phyloP scores from a whole-genome alignment of 2,113 vertebrate genomes.

The Brachionichthys hirsutus region DNA sequence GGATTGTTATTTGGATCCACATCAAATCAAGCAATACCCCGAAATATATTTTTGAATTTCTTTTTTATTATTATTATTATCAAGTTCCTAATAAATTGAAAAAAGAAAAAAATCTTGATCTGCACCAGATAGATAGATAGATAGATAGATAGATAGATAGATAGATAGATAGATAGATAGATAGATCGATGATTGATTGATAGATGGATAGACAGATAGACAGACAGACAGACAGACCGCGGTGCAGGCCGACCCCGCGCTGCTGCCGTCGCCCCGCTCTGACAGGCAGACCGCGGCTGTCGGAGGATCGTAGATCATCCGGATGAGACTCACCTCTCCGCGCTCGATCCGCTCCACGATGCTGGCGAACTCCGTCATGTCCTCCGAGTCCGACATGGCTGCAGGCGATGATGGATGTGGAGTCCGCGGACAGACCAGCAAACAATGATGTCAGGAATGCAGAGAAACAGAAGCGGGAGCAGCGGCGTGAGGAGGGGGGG shows the following conservation, averaged over 20 bases:
- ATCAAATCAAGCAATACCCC: too few species aligned
- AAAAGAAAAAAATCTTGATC: too few species aligned
- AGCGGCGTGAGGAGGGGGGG: slow-evolving; percentile 24
- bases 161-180: slow-evolving; percentile 2
- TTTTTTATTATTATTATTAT: too few species aligned
- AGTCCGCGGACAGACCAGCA: not conserved
- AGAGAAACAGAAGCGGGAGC: slow-evolving; percentile 2
- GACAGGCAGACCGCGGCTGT: slow-evolving; percentile 46
- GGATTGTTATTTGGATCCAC: too few species aligned
- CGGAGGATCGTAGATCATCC: slow-evolving; percentile 51
- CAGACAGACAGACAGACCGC: not conserved
- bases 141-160: slow-evolving; percentile 6
- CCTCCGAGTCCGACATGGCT: slow-evolving; percentile 81
- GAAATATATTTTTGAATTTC: too few species aligned
- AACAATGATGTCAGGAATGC: not conserved
- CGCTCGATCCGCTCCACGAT: slow-evolving; percentile 84
- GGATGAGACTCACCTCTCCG: slow-evolving; percentile 81
- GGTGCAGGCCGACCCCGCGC: slow-evolving; percentile 27
- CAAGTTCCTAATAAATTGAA: too few species aligned
- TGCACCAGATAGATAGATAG: not conserved
- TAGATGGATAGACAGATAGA: slow-evolving; percentile 1
- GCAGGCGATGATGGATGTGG: slow-evolving; percentile 24
- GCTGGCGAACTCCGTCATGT: slow-evolving; percentile 82
- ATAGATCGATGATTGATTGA: slow-evolving; percentile 7
- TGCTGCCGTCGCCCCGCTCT: slow-evolving; percentile 1